Conservation (phyloP, 1,140 invertebrate genomes). For the Papilio dardanus region DNA sequence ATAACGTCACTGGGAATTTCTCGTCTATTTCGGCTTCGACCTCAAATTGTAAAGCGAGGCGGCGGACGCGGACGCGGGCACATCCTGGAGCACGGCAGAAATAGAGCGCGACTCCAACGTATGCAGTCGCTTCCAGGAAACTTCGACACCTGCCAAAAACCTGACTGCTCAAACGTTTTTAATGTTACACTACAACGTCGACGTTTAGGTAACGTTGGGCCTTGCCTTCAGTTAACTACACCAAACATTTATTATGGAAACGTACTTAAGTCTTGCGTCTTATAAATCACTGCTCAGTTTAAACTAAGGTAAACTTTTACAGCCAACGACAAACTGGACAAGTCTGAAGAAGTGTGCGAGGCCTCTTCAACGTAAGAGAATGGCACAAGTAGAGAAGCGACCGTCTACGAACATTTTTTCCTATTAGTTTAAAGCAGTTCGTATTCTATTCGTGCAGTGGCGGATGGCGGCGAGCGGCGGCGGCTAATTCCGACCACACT, state of each 20-base stretch:
- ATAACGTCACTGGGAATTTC: background rate
- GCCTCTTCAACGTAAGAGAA: background rate
- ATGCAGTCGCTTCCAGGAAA: background rate
- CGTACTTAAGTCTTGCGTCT: too few relatives aligned
- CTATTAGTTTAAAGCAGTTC: background rate
- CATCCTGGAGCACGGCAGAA: slow-evolving; percentile 15
- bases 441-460: background rate
- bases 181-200: background rate
- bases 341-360: background rate
- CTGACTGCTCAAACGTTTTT: background rate
- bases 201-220: background rate
- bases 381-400: background rate
- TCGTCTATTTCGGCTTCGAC: background rate
- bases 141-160: background rate
- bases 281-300: too few relatives aligned
- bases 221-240: too few relatives aligned
- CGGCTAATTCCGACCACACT: background rate
- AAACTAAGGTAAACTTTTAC: too few relatives aligned
- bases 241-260: too few relatives aligned
- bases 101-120: slow-evolving; percentile 9
- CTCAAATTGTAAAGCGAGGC: background rate
- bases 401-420: background rate
- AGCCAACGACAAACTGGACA: too few relatives aligned
- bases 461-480: background rate
- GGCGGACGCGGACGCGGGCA: background rate